Percentiles rank a stretch among this genome's conserved stretches.
phyloP scores from a whole-genome alignment of 2,113 vertebrate genomes.

The Phrynosoma blainvillii region DNA sequence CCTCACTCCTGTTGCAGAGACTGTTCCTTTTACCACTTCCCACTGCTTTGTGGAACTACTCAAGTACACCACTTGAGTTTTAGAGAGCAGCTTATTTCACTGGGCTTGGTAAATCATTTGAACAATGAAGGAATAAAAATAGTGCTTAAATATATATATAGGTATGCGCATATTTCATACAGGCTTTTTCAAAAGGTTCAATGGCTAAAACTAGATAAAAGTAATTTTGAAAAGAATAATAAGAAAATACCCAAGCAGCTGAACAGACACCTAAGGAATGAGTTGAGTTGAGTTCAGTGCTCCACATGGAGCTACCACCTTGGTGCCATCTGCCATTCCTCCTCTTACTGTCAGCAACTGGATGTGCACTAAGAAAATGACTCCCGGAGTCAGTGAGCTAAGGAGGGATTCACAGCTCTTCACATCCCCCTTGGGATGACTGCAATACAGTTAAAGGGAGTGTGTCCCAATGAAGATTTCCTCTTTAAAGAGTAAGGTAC shows the following conservation, averaged over 20 bases:
- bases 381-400: conserved; percentile 72
- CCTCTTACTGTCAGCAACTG: conserved; percentile 58
- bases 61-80: conserved; percentile 38
- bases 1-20: conserved; percentile 14
- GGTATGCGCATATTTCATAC: conserved; percentile 34
- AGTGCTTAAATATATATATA: conserved; percentile 57
- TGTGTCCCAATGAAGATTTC: conserved; percentile 41
- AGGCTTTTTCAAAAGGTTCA: conserved; percentile 34
- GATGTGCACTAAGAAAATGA: conserved; percentile 55
- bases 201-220: conserved; percentile 63
- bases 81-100: conserved; percentile 30
- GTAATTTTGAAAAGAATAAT: conserved; percentile 48
- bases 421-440: conserved; percentile 45
- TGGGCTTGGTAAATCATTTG: conserved; percentile 44
- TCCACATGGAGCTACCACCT: conserved; percentile 59
- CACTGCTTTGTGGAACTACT: conserved; percentile 51
- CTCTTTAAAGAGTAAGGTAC: neutral
- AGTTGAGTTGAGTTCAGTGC: conserved; percentile 62
- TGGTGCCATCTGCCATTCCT: conserved; percentile 53
- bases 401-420: conserved; percentile 62
- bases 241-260: conserved; percentile 55
- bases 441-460: conserved; percentile 56
- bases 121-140: conserved; percentile 56
- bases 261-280: conserved; percentile 49
- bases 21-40: conserved; percentile 44